Conservation (phyloP, 2,113 vertebrate species). For the Gobiocypris rarus region DNA sequence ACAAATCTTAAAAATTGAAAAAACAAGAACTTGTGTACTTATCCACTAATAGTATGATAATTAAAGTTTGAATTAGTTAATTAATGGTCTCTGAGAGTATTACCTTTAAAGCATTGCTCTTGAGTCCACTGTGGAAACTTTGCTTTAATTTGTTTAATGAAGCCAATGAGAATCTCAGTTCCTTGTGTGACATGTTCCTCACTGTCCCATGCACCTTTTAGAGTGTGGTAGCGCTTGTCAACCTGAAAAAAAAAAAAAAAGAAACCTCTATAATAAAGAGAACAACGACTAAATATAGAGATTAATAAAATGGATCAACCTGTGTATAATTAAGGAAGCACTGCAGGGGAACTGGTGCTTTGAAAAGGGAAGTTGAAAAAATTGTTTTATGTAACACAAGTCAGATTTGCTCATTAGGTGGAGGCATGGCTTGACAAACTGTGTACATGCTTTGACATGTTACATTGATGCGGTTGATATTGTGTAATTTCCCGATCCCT, state of each 20-base stretch:
- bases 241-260: constrained; percentile 58
- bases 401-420: background rate
- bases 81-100: background rate
- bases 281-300: too few species aligned
- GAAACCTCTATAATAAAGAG: background rate
- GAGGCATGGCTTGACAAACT: background rate
- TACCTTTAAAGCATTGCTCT: constrained; percentile 76
- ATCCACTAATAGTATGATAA: background rate
- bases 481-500: background rate
- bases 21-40: background rate
- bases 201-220: constrained; percentile 73
- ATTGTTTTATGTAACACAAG: background rate
- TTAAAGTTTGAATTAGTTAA: background rate
- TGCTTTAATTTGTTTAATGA: constrained; percentile 60
- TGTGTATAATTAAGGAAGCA: background rate
- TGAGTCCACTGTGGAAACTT: constrained; percentile 74
- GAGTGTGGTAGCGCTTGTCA: constrained; percentile 66
- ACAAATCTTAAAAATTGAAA: too few species aligned
- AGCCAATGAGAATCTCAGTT: constrained; percentile 67
- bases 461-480: background rate
- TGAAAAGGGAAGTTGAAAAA: background rate
- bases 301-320: background rate
- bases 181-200: constrained; percentile 74
- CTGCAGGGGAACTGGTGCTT: background rate
- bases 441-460: background rate